phyloP scores from a whole-genome alignment of 2,113 vertebrate species.

The Ancistrus triradiatus region DNA sequence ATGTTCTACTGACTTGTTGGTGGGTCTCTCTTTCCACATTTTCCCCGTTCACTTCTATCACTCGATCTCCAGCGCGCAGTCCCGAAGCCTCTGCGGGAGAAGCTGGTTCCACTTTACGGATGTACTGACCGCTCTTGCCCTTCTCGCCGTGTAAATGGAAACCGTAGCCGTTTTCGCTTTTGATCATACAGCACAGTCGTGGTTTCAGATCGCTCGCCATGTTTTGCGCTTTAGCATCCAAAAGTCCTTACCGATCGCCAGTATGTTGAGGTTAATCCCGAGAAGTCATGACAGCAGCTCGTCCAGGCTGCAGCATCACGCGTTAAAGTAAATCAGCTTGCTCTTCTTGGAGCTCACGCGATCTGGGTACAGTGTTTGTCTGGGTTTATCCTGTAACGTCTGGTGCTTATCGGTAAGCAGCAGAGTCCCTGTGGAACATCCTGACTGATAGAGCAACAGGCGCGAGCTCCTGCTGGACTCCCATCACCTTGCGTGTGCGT shows the following conservation, averaged over 20 bases:
- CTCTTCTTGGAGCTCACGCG: conserved; percentile 1
- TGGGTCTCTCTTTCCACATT: conserved; percentile 94
- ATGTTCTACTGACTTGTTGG: conserved; percentile 84
- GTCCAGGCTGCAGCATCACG: too few species aligned
- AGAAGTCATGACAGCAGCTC: neutral
- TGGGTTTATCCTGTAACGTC: neutral
- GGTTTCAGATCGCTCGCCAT: conserved; percentile 84
- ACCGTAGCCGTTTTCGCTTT: conserved; percentile 83
- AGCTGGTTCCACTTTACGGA: conserved; percentile 86
- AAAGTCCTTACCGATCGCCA: neutral
- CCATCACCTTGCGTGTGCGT: conserved; percentile 30
- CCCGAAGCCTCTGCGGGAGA: conserved; percentile 86
- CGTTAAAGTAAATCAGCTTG: too few species aligned
- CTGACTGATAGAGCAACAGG: conserved; percentile 3
- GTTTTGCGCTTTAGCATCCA: conserved; percentile 32
- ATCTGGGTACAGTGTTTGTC: conserved; percentile 15
- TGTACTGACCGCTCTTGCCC: conserved; percentile 88
- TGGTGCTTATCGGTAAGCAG: conserved; percentile 17
- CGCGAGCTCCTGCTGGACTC: conserved; percentile 31
- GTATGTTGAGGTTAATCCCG: neutral
- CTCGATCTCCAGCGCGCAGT: conserved; percentile 82
- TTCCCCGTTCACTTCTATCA: conserved; percentile 86
- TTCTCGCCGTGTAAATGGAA: conserved; percentile 97
- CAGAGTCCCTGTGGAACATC: conserved; percentile 11
- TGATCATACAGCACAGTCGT: conserved; percentile 83